Evolutionary conservation across 2,113 vertebrate species (phyloP).

Genomic region (Vanacampus margaritifer): DNA sequence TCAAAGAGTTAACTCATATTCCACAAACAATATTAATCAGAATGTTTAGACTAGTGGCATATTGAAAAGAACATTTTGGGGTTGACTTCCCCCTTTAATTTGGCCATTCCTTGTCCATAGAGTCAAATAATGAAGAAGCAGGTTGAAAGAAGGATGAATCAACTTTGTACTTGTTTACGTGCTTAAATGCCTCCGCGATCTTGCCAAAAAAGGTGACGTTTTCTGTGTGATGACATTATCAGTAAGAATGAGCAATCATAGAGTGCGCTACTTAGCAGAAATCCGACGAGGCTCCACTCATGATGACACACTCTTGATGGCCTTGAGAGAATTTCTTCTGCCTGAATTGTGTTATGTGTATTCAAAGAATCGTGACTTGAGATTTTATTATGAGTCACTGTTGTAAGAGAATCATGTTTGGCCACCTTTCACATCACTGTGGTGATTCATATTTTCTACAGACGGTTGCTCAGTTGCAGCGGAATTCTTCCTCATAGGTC

Average conservation of each 20-base stretch:
- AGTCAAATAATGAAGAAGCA: no score
- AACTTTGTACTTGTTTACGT: no score
- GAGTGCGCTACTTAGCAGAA: background rate
- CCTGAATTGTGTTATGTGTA: background rate
- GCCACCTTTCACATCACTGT: slow-evolving; percentile 3
- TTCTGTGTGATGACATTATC: no score
- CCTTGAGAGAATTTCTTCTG: background rate
- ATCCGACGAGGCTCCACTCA: background rate
- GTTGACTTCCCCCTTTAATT: no score
- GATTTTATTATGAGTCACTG: background rate
- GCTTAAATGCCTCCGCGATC: no score
- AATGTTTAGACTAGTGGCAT: no score
- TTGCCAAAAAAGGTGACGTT: no score
- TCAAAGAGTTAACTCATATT: no score
- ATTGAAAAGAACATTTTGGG: no score
- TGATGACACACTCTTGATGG: background rate
- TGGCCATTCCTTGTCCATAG: no score
- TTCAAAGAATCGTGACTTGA: background rate
- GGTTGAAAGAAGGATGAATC: no score
- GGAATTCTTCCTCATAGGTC: background rate
- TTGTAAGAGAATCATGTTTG: background rate
- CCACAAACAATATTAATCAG: no score
- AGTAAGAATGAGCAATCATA: background rate
- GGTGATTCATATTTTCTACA: slow-evolving; percentile 9
- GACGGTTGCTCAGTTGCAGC: background rate